phyloP scores from a whole-genome alignment of 2,113 vertebrate species.

The Sigmodon hispidus region DNA sequence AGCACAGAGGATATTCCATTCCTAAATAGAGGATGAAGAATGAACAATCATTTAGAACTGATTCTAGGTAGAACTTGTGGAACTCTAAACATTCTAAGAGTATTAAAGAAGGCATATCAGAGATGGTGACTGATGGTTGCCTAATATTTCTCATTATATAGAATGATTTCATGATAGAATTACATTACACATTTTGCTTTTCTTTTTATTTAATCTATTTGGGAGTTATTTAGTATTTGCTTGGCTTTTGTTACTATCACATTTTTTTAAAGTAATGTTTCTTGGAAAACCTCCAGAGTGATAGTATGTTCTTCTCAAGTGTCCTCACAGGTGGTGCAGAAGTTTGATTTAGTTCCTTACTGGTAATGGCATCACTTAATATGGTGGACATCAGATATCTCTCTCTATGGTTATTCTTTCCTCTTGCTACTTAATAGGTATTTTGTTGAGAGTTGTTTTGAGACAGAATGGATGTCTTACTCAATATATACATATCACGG shows the following conservation, averaged over 20 bases:
- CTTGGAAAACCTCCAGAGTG: background rate
- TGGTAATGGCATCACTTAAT: background rate
- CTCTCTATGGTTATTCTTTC: background rate
- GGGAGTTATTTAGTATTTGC: background rate
- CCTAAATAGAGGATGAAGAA: background rate
- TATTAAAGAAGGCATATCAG: background rate
- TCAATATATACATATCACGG: background rate
- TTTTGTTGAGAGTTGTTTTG: slow-evolving; percentile 23
- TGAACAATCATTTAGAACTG: background rate
- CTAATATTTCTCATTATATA: background rate
- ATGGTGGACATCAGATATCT: background rate
- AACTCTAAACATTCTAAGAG: background rate
- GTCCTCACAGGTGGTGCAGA: background rate
- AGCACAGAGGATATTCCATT: background rate
- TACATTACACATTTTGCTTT: background rate
- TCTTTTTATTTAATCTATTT: background rate
- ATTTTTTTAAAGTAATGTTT: background rate
- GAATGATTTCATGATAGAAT: background rate
- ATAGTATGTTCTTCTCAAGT: background rate
- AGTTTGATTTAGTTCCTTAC: background rate
- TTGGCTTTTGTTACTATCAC: background rate
- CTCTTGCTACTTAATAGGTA: background rate
- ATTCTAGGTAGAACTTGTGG: background rate
- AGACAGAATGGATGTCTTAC: background rate
- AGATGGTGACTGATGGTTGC: background rate